Base-by-base conservation (phyloP, 2,888 invertebrate genomes). In the Agrochola lychnidis region DNA sequence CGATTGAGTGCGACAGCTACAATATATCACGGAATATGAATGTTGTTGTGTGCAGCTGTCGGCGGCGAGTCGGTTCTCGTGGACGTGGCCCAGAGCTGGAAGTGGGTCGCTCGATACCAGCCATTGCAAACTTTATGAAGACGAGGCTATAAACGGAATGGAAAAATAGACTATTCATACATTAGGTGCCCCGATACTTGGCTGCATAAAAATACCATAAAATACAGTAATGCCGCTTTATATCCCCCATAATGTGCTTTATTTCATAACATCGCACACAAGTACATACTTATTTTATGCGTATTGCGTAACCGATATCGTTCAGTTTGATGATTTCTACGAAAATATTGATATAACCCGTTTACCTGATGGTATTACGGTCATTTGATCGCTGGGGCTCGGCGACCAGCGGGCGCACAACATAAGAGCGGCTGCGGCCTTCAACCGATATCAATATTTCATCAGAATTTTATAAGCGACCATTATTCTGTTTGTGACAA, bases 71-170 rank as follows among this genome's bases (percentile, higher is more conserved):
- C 75, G 72, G 73, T 73, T 70, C 82, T 69, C 62, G 79, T 51
- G 79, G 72, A 42, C 87, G 83, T 72, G 84, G 76, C 84, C 84
- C 66, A 75, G 63, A 70, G 78, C 63, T 81, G 76, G 78, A 90
- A 90, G 85, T 90, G 87, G 91, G 91, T 82, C 90, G 91, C 84
- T 91, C 90, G 87, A 91, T 90, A 88, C 85, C 86, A 81, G 78
- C 74, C 83, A 83, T 84, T 90, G 91, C 90, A 89, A 90, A 86
- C 88, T 89, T 90, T 90, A 91, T 90, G 89, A 88, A 89, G 84
- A 86, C 85, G 82, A 87, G 69, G 83, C 84, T 85, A 86, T 86
- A 83, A 87, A 88, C 83, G 83, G 82, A 87, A 88, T 87, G 87
- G 88, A 84, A 87, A 88, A 85, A 87, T 86, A 89, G 86, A 85